phyloP scores from a whole-genome alignment of 1,140 invertebrate species.

The Drosophila funebris region DNA sequence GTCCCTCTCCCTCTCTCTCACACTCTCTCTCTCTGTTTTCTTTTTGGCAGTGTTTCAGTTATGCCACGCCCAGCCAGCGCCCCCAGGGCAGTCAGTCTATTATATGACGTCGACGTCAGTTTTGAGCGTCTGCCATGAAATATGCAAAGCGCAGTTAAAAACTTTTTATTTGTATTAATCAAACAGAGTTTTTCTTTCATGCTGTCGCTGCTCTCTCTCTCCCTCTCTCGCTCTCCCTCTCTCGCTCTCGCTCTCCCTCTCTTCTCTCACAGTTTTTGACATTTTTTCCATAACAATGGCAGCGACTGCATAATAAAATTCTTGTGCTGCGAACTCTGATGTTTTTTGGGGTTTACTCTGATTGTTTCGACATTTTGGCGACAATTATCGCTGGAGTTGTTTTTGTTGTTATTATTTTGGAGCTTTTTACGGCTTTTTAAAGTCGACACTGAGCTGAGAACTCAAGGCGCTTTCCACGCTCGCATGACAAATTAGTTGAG shows the following conservation, averaged over 20 bases:
- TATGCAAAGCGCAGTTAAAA: constrained; percentile 81
- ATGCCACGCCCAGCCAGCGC: constrained; percentile 14
- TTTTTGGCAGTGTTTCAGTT: constrained; percentile 58
- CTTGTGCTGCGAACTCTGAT: background rate
- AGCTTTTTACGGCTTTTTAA: constrained; percentile 23
- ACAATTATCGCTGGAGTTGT: constrained; percentile 71
- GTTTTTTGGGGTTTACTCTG: constrained; percentile 4
- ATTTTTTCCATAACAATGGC: constrained; percentile 40
- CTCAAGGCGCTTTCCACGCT: constrained; percentile 39
- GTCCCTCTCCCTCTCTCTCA: no score
- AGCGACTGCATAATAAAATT: constrained; percentile 74
- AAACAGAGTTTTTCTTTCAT: constrained; percentile 65
- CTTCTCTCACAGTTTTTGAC: constrained; percentile 37
- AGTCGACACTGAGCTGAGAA: background rate
- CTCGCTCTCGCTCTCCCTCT: background rate
- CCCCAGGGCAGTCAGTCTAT: constrained; percentile 54
- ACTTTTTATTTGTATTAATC: constrained; percentile 82
- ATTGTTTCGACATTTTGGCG: constrained; percentile 71
- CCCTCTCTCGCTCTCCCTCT: no score
- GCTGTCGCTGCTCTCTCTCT: background rate
- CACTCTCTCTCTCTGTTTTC: no score
- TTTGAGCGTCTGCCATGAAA: constrained; percentile 75
- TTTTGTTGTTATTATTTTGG: no score
- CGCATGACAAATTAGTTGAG: constrained; percentile 75
- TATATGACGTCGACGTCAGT: constrained; percentile 64